phyloP scores from a whole-genome alignment of 2,888 invertebrate genomes.

The Himalopsyche anomala region DNA sequence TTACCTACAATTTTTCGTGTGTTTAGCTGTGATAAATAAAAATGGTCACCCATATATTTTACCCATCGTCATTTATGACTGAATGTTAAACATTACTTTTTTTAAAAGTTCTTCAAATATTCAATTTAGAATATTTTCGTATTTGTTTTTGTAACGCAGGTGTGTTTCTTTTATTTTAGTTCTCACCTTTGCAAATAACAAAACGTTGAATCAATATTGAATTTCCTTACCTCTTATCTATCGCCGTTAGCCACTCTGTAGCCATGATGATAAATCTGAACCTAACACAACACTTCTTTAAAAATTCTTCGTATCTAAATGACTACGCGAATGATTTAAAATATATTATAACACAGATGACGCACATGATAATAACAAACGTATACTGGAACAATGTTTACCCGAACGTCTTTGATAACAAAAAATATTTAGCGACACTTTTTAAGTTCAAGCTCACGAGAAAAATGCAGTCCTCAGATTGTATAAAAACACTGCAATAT shows the following conservation, averaged over 20 bases:
- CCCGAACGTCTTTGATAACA: neutral
- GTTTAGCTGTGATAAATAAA: no score
- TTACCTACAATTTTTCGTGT: no score
- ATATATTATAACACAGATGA: neutral
- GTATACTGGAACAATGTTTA: neutral
- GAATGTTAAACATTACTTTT: no score
- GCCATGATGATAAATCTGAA: constrained; percentile 69
- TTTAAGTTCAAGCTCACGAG: constrained; percentile 16
- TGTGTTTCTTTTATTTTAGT: neutral
- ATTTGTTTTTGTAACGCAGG: no score
- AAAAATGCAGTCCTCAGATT: neutral
- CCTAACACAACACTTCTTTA: constrained; percentile 23
- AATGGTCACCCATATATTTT: no score
- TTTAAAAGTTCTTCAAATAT: no score
- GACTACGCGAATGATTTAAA: neutral
- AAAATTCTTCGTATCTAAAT: neutral
- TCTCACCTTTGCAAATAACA: neutral
- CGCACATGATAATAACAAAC: constrained; percentile 27
- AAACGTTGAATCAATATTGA: constrained; percentile 28
- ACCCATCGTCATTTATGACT: no score
- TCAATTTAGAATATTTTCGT: no score
- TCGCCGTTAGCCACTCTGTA: constrained; percentile 78
- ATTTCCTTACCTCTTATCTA: constrained; percentile 74
- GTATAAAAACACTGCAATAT: neutral
- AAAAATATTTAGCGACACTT: constrained; percentile 11